Conservation (phyloP, 2,888 invertebrate genomes). For the Ochropleura plecta region DNA sequence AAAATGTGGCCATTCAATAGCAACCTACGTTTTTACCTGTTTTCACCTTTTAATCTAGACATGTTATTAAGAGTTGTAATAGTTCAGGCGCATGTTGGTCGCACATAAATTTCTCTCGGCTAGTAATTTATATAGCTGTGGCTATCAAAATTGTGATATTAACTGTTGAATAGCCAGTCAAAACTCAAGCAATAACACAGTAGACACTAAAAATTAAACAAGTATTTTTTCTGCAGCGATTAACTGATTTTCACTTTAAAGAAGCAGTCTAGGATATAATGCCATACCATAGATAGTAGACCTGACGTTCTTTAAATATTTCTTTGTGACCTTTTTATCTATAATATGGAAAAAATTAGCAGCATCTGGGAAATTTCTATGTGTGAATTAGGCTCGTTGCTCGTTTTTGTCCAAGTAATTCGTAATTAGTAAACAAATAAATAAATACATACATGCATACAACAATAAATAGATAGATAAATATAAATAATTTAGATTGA, state of each 20-base stretch:
- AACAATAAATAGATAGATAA: no score
- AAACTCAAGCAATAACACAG: neutral
- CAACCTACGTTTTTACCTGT: no score
- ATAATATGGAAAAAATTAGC: neutral
- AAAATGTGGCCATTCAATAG: constrained; percentile 23
- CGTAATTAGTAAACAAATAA: no score
- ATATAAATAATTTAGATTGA: no score
- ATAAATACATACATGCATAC: no score
- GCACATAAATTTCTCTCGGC: constrained; percentile 11
- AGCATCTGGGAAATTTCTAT: no score
- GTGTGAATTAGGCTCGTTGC: no score
- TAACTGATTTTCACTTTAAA: neutral
- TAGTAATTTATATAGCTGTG: neutral
- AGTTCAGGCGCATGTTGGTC: constrained; percentile 17
- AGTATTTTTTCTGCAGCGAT: neutral
- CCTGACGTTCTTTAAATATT: neutral
- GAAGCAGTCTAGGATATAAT: neutral
- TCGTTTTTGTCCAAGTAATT: no score
- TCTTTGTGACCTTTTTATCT: neutral
- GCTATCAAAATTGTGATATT: constrained; percentile 7
- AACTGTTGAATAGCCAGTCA: neutral
- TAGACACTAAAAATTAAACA: neutral
- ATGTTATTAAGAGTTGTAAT: constrained; percentile 6
- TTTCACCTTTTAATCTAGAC: constrained; percentile 23
- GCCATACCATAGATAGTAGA: neutral